These are phyloP conservation scores for Rhinogobius similis DNA, from an alignment of 2,113 vertebrate species.

Conservation along the genomic window DNA sequence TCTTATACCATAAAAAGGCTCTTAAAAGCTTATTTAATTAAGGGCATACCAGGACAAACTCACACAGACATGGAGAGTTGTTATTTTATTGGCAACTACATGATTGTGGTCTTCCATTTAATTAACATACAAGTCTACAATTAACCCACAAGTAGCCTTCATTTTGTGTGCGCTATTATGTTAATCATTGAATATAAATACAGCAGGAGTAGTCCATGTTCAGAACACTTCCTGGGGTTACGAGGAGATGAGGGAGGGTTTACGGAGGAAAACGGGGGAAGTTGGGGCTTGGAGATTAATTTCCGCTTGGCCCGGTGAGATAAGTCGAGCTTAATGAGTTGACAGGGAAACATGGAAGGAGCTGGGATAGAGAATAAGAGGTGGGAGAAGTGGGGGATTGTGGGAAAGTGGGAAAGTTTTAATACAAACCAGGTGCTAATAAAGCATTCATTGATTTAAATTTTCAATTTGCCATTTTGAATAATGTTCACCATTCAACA, in stretches of 20 bases:
- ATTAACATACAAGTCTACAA: constrained; percentile 4
- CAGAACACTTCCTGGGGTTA: constrained; percentile 31
- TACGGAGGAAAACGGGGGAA: constrained; percentile 39
- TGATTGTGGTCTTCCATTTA: neutral
- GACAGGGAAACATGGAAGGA: constrained; percentile 64
- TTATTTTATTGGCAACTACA: neutral
- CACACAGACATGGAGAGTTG: neutral
- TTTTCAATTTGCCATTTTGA: neutral
- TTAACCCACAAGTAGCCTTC: neutral
- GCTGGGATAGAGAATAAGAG: constrained; percentile 31
- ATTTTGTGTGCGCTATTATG: constrained; percentile 15
- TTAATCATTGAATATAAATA: constrained; percentile 30
- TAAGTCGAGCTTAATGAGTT: constrained; percentile 76
- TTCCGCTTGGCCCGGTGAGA: constrained; percentile 71
- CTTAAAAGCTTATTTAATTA: neutral
- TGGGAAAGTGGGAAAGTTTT: constrained; percentile 26
- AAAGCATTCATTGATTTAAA: neutral
- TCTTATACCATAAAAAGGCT: too few species aligned
- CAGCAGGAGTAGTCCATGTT: neutral
- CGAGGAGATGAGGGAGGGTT: constrained; percentile 4
- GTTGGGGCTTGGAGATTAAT: constrained; percentile 65
- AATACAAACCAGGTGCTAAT: neutral
- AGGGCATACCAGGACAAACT: neutral
- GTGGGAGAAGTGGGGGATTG: constrained; percentile 26
- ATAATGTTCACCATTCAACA: neutral